Evolutionary conservation across 92 coral and sea anemone genomes (phyloP).

Genomic region (Paragorgia papillata): DNA sequence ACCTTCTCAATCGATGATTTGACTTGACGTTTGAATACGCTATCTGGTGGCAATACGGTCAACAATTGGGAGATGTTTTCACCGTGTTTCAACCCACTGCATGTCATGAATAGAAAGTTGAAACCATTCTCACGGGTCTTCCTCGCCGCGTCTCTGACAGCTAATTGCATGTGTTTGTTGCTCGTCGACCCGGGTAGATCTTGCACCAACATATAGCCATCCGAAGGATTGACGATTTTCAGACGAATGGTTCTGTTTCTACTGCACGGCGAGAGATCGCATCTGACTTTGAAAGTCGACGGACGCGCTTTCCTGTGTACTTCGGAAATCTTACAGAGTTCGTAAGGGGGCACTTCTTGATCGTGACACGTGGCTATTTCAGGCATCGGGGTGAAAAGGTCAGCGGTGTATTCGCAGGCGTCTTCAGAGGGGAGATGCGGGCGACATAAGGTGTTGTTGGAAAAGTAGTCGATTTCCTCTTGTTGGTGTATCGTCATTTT

Average conservation of each 20-base stretch:
- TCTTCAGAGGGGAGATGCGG: slow-evolving; percentile 35
- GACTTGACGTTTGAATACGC: slow-evolving; percentile 1
- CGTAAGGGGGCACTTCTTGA: slow-evolving; percentile 21
- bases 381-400: not conserved
- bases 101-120: slow-evolving; percentile 45
- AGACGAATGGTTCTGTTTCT: not conserved
- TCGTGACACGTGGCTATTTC: slow-evolving; percentile 30
- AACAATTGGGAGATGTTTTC: slow-evolving; percentile 15
- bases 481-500: slow-evolving; percentile 15
- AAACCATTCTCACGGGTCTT: slow-evolving; percentile 8
- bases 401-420: slow-evolving; percentile 27
- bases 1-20: not conserved
- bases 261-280: slow-evolving; percentile 15
- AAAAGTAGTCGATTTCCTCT: not conserved
- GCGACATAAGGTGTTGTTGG: slow-evolving; percentile 1
- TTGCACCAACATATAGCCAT: slow-evolving; percentile 3
- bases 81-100: slow-evolving; percentile 10
- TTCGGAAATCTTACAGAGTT: slow-evolving; percentile 24
- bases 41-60: slow-evolving; percentile 8
- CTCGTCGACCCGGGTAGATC: not conserved
- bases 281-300: slow-evolving; percentile 5
- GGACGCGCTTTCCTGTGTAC: not conserved
- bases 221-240: slow-evolving; percentile 20
- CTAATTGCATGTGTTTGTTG: not conserved
- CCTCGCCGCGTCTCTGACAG: not conserved